Conservation (phyloP, 2,797 vertebrate genomes). For the Chelon labrosus region DNA sequence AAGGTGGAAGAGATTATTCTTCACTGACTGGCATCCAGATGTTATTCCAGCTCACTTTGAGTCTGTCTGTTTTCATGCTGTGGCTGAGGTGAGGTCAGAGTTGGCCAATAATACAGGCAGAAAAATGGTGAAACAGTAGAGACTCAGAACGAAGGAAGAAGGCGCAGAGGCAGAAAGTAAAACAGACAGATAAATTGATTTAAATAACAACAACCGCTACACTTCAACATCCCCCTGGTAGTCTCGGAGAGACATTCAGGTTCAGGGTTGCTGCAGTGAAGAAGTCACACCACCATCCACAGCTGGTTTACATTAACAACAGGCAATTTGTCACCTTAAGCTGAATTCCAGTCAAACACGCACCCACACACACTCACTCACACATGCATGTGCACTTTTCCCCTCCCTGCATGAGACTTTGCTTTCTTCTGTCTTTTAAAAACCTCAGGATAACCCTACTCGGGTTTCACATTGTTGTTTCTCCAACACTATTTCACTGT, state of each 20-base stretch:
- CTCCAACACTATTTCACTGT: constrained; percentile 65
- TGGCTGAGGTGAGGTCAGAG: constrained; percentile 78
- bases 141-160: not conserved
- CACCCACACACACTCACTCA: constrained; percentile 5
- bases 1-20: constrained; percentile 58
- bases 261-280: constrained; percentile 36
- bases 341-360: constrained; percentile 59
- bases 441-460: constrained; percentile 9
- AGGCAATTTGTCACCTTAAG: constrained; percentile 74
- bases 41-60: constrained; percentile 67
- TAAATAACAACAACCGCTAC: constrained; percentile 18
- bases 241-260: constrained; percentile 15
- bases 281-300: constrained; percentile 39
- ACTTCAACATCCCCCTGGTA: constrained; percentile 41
- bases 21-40: constrained; percentile 81
- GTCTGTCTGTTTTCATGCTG: constrained; percentile 66
- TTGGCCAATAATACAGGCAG: constrained; percentile 63
- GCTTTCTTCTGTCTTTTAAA: constrained; percentile 4
- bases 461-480: constrained; percentile 22
- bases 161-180: constrained; percentile 11
- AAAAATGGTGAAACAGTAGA: constrained; percentile 43
- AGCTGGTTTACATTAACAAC: constrained; percentile 81
- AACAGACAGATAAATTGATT: constrained; percentile 38
- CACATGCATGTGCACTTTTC: constrained; percentile 5
- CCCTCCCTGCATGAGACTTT: constrained; percentile 5